Base-by-base conservation (phyloP, 2,113 vertebrate genomes). In the Megaceryle maxima region DNA sequence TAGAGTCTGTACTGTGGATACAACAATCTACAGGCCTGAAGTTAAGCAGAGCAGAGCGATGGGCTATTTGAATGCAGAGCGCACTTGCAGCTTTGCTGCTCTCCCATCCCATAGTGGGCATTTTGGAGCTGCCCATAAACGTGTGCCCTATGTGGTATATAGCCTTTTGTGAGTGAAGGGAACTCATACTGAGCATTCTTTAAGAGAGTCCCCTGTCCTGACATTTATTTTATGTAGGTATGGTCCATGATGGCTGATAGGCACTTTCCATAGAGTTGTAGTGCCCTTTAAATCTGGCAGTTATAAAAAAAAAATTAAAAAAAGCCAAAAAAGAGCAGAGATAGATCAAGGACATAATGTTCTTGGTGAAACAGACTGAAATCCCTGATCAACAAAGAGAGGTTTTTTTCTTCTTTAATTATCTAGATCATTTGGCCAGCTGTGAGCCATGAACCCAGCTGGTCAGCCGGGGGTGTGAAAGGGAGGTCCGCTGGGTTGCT, bases 381-480 rank as follows among this genome's bases (percentile, higher is more conserved):
- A 97, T 97, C 97, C 97, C 95, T 81, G 83, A 96, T 95, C 96
- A 95, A 91, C 89, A 95, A 83, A 96, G 91, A 96, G 92, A 74
- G 24, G 2, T 2, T 96, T 96, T 97, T 97, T 97, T 50, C 92
- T 94, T 90, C 95, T 97, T 97, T 98, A 98, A 98, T 98, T 98
- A 97, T 97, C 97, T 97, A 97, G 97, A 97, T 98, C 97, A 97
- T 98, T 98, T 98, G 97, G 96, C 97, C 97, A 97, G 97, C 97
- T 97, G 95, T 97, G 97, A 98, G 93, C 97, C 96, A 87, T 95
- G 97, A 97, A 98, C 83, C 88, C 50, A 88, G 92, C 94, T 97
- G 96, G 97, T 95, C 97, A 97, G 60, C 86, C 20, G 46, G 94
- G 91, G 75, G 92, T 78, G 81, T 37, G 75, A 94, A 95, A 96